Evolutionary conservation across 2,797 vertebrate species (phyloP).

Genomic region (Gobionotothen gibberifrons): DNA sequence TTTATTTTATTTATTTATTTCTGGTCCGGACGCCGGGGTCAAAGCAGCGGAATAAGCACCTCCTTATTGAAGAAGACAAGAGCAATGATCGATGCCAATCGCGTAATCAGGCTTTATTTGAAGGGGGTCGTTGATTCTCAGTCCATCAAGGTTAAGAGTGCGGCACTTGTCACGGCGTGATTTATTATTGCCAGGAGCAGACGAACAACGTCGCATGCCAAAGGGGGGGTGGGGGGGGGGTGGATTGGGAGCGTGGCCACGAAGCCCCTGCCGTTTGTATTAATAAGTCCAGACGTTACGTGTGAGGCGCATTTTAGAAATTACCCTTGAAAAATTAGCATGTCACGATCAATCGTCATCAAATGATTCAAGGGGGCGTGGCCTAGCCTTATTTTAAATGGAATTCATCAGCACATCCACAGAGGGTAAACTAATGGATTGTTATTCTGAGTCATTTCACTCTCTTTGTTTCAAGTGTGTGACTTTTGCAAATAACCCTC

Average conservation of each 20-base stretch:
- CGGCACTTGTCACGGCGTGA: conserved; percentile 78
- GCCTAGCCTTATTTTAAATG: conserved; percentile 50
- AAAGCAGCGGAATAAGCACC: conserved; percentile 54
- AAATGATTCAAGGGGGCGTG: conserved; percentile 66
- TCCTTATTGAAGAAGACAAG: conserved; percentile 80
- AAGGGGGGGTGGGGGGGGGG: background rate
- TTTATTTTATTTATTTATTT: conserved; percentile 44
- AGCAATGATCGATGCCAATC: conserved; percentile 81
- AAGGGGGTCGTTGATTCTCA: conserved; percentile 80
- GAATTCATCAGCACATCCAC: conserved; percentile 51
- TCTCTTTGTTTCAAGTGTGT: conserved; percentile 48
- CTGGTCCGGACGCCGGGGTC: conserved; percentile 58
- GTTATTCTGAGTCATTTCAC: conserved; percentile 43
- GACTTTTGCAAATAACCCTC: background rate
- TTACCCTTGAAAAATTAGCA: conserved; percentile 83
- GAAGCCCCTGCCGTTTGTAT: conserved; percentile 54
- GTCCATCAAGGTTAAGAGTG: conserved; percentile 84
- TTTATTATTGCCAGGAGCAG: conserved; percentile 81
- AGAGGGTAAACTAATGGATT: conserved; percentile 34
- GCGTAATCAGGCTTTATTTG: conserved; percentile 80
- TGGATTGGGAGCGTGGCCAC: conserved; percentile 15
- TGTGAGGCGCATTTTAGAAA: conserved; percentile 80
- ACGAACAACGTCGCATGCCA: conserved; percentile 61
- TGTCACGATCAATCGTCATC: conserved; percentile 78
- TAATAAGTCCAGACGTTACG: conserved; percentile 82